A percentile compares a stretch with the other conserved stretches of the same genome.
These are phyloP conservation scores for Oscheius sp. DNA, from an alignment of 2,888 invertebrate species.

Conservation along the genomic window DNA sequence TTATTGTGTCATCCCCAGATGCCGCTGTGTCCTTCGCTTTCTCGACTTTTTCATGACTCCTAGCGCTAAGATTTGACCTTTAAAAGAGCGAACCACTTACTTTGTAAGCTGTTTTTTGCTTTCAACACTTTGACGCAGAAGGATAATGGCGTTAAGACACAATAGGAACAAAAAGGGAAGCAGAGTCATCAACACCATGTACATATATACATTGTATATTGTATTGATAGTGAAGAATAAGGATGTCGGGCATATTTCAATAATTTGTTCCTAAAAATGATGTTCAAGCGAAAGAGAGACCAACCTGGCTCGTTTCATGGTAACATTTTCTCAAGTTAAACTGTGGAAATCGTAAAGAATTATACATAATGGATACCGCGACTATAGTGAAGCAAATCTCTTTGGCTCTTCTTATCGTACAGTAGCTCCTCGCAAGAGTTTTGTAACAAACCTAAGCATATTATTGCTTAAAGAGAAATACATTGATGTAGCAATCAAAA, in stretches of 20 bases:
- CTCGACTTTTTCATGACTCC: conserved; percentile 7
- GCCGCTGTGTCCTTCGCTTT: conserved; percentile 30
- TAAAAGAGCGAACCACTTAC: background rate
- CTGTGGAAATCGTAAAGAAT: conserved; percentile 69
- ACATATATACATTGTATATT: conserved; percentile 69
- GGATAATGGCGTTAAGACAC: conserved; percentile 69
- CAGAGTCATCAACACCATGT: conserved; percentile 70
- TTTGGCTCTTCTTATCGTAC: conserved; percentile 62
- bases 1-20: conserved; percentile 67
- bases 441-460: conserved; percentile 63
- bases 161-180: conserved; percentile 69
- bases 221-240: conserved; percentile 67
- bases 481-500: conserved; percentile 69
- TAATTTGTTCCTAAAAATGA: conserved; percentile 57
- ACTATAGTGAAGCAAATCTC: conserved; percentile 58
- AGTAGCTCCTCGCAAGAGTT: conserved; percentile 48
- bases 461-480: conserved; percentile 34
- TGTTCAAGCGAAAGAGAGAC: too few species aligned
- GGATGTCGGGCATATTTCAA: conserved; percentile 70
- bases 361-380: conserved; percentile 63
- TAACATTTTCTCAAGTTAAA: conserved; percentile 67
- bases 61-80: background rate
- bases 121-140: conserved; percentile 54
- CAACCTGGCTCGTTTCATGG: conserved; percentile 61
- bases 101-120: conserved; percentile 21